phyloP scores from a whole-genome alignment of 2,888 invertebrate genomes.

The Chirona hameri region DNA sequence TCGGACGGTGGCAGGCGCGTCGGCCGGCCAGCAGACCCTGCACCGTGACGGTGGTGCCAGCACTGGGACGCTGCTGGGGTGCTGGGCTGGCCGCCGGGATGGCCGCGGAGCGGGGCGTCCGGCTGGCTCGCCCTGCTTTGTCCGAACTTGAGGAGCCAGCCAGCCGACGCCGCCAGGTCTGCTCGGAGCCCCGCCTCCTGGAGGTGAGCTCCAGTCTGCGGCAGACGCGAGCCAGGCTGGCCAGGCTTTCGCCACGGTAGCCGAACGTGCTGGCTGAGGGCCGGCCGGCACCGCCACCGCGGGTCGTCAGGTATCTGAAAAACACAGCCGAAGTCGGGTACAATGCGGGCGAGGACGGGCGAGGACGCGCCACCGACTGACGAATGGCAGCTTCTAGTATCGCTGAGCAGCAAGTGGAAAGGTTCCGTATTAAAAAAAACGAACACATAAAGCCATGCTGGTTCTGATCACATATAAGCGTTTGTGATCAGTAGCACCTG shows the following conservation, averaged over 20 bases:
- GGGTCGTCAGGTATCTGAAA: constrained; percentile 30
- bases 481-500: no score
- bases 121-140: constrained; percentile 45
- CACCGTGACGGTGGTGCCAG: constrained; percentile 69
- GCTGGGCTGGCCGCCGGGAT: constrained; percentile 36
- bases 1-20: constrained; percentile 58
- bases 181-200: constrained; percentile 47
- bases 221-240: constrained; percentile 59
- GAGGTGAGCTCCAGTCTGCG: constrained; percentile 59
- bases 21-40: constrained; percentile 61
- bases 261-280: constrained; percentile 47
- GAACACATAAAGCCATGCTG: no score
- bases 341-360: no score
- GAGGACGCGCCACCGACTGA: no score
- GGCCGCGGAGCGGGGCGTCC: constrained; percentile 41
- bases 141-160: no score
- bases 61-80: constrained; percentile 54
- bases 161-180: constrained; percentile 60
- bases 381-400: no score
- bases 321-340: background rate
- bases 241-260: constrained; percentile 64
- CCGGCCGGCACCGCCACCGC: constrained; percentile 1
- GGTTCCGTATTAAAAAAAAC: no score
- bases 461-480: no score
- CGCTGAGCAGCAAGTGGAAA: no score